phyloP scores from a whole-genome alignment of 2,113 vertebrate genomes.

The Seriola rivoliana region DNA sequence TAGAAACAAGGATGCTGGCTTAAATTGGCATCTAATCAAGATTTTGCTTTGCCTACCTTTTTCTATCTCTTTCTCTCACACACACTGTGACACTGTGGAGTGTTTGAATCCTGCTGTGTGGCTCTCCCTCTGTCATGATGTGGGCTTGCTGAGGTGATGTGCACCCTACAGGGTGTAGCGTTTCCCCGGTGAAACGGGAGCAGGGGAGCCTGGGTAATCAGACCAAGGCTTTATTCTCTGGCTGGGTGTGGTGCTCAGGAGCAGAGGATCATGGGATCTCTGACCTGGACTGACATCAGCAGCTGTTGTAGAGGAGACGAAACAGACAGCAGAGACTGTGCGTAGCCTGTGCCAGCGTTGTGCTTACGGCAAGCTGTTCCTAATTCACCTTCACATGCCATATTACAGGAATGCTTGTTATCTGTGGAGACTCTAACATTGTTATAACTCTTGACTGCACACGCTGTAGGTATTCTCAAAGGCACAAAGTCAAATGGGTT shows the following conservation, averaged over 20 bases:
- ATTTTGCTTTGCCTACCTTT: not conserved
- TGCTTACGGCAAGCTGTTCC: slow-evolving; percentile 51
- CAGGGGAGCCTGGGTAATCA: slow-evolving; percentile 71
- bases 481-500: slow-evolving; percentile 23
- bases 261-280: slow-evolving; percentile 77
- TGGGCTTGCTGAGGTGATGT: slow-evolving; percentile 59
- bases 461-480: slow-evolving; percentile 31
- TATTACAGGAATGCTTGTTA: slow-evolving; percentile 37
- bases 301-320: slow-evolving; percentile 72
- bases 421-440: not conserved
- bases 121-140: slow-evolving; percentile 51
- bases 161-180: slow-evolving; percentile 72
- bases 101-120: slow-evolving; percentile 43
- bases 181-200: slow-evolving; percentile 79
- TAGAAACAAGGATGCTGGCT: slow-evolving; percentile 32
- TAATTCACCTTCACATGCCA: slow-evolving; percentile 66
- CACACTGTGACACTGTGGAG: slow-evolving; percentile 22
- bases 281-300: slow-evolving; percentile 79
- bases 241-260: slow-evolving; percentile 77
- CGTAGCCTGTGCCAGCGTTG: slow-evolving; percentile 42
- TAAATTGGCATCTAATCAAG: slow-evolving; percentile 24
- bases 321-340: slow-evolving; percentile 48
- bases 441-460: slow-evolving; percentile 6
- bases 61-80: not conserved
- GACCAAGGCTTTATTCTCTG: slow-evolving; percentile 77